These are phyloP conservation scores for Trichopoda pennipes DNA, from an alignment of 2,888 invertebrate genomes.

Conservation along the genomic window DNA sequence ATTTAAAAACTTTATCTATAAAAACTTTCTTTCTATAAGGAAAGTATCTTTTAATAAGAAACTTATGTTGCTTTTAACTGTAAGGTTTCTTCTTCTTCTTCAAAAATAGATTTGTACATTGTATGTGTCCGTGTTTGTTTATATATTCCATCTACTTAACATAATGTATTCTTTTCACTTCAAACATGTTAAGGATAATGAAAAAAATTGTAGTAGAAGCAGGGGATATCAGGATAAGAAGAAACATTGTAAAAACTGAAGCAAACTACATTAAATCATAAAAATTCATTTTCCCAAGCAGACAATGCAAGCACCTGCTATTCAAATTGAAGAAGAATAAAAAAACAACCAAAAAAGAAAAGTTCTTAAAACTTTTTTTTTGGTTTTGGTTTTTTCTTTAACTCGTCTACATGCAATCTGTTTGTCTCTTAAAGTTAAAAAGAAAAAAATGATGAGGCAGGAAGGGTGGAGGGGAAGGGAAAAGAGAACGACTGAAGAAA, in stretches of 20 bases:
- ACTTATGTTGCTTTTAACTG: too few relatives aligned
- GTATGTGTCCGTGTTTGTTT: constrained; percentile 19
- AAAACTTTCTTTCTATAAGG: too few relatives aligned
- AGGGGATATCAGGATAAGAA: constrained; percentile 3
- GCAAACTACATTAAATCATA: constrained; percentile 61
- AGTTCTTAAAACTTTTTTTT: constrained; percentile 21
- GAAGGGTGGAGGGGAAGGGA: not conserved
- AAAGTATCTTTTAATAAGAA: too few relatives aligned
- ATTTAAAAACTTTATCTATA: too few relatives aligned
- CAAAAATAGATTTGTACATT: not conserved
- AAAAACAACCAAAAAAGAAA: constrained; percentile 3
- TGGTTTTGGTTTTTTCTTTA: constrained; percentile 1
- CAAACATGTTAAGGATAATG: constrained; percentile 16
- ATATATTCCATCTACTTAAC: constrained; percentile 47
- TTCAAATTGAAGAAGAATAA: constrained; percentile 12
- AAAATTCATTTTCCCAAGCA: constrained; percentile 55
- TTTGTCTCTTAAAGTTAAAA: constrained; percentile 23
- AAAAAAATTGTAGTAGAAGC: constrained; percentile 4
- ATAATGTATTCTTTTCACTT: constrained; percentile 52
- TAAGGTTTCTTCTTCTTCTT: not conserved
- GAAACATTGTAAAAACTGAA: constrained; percentile 43
- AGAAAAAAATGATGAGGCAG: not conserved
- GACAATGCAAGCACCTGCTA: constrained; percentile 63
- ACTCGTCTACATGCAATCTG: constrained; percentile 51
- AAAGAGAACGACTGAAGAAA: constrained; percentile 10